Base-by-base conservation (phyloP, 2,797 vertebrate species). In the Enteromius afrohamiltoni region DNA sequence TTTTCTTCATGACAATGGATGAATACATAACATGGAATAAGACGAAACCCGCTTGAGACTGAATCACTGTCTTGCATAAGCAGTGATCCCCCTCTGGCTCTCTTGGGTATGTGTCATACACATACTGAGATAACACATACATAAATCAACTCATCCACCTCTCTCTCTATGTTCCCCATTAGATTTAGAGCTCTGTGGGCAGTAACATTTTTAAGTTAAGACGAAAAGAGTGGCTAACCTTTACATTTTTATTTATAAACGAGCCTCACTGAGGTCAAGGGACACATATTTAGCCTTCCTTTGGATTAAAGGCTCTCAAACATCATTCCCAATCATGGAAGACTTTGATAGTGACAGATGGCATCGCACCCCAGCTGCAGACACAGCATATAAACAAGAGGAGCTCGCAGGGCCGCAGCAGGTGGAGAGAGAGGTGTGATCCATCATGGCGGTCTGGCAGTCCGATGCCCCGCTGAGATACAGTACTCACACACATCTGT, bases 31-130 rank as follows among this genome's bases (percentile, higher is more conserved):
- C 26, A 40, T 64, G 23, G 21, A 75, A 74, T 49, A 51, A 71
- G 29, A 58, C 1, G 3, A 31, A 45, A 75, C 42, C 82, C 9
- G 51, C 23, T 68, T 40, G 40, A 58, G 60, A 80, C 77, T 85
- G 85, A 88, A 83, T 85, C 84, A 87, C 11, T 73, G 65, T 58
- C 34, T 88, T 86, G 76, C 84, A 86, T 83, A 86, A 88, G 31
- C 67, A 65, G 17, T 4, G 14, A 67, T 53, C 26, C 74, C 79
- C 82, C 82, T 82, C 69, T 53, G 82, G 77, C 65, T 60, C 34
- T 83, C 69, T 79, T 21, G 75, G 58, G 68, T 67, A 51, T 73
- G 80, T 75, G 77, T 83, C 82, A 83, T 29, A 80, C 76, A 42
- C 58, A 83, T 37, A 74, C 47, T 58, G 49, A 53, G 79, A 78